Base-by-base conservation (phyloP, 2,797 vertebrate species). In the Diglossa cyanea region DNA sequence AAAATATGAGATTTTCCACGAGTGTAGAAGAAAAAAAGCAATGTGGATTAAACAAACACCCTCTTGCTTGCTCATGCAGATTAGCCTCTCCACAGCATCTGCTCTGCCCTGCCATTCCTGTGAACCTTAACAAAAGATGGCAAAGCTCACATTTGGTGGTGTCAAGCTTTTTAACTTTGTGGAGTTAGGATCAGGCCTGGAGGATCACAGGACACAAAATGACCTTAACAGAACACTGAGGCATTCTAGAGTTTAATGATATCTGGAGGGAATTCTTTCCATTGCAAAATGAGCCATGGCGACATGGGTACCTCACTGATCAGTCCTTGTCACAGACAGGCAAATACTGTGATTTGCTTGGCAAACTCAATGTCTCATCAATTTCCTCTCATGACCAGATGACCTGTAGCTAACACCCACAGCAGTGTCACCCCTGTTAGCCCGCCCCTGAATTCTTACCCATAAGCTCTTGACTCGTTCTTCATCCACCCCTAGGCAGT, bases 211-310 rank as follows among this genome's bases (percentile, higher is more conserved):
- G 19, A 31, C 31, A 84, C 18, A 63, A 91, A 63, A 61, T 31
- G 0, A 15, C 53, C 37, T 71, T 28, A 72, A 37, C 18, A 70
- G 83, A 82, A 62, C 25, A 50, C 42, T 42, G n/a, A 86, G 16
- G 23, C 0, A 0, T 75, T 84, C 35, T 58, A 6, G 10, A 90
- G 26, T 70, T 44, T 55, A 45, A 45, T 40, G n/a, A 40, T 55
- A 61, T 39, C n/a, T 48, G 31, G 7, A 86, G 50, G 17, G 7
- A 86, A 50, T 6, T 9, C 28, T 26, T 44, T 76, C 30, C 14
- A 25, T 42, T 71, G 40, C 16, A 76, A 80, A 89, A 83, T 13
- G 26, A 73, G 25, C 37, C 1, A 0, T 0, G 1, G 17, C 0
- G 4, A 48, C n/a, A 28, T 0, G 1, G 47, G 42, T 15, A 84